Evolutionary conservation across 1,140 invertebrate genomes (phyloP).

Genomic region (Macrotrachela quadricornifera): DNA sequence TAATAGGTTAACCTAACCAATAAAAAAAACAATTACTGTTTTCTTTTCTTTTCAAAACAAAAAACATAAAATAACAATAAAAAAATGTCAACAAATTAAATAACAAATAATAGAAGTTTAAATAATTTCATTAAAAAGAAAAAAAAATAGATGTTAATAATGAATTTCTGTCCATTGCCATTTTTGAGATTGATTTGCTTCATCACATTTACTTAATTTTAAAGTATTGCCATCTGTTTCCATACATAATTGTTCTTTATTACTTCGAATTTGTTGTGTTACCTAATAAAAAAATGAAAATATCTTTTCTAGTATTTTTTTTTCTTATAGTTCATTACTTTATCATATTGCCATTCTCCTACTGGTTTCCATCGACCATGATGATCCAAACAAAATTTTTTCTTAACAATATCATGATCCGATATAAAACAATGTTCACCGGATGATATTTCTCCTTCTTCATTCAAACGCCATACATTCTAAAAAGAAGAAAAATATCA

Average conservation of each 20-base stretch:
- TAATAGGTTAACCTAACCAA: too few relatives aligned
- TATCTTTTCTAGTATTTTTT: background rate
- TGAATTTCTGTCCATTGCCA: slow-evolving; percentile 9
- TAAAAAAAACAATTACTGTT: too few relatives aligned
- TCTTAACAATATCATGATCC: slow-evolving; percentile 6
- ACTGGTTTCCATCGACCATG: slow-evolving; percentile 5
- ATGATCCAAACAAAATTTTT: slow-evolving; percentile 9
- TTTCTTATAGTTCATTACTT: background rate
- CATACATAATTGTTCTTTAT: slow-evolving; percentile 7
- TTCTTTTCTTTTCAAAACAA: too few relatives aligned
- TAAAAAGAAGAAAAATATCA: background rate
- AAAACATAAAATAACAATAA: background rate
- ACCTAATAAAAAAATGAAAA: background rate
- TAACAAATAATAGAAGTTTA: too few relatives aligned
- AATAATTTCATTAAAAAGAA: too few relatives aligned
- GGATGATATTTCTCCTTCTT: slow-evolving; percentile 7
- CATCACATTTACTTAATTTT: slow-evolving; percentile 1
- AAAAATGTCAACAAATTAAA: too few relatives aligned
- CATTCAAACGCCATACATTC: slow-evolving; percentile 5
- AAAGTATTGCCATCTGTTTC: background rate
- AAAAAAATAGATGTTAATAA: background rate
- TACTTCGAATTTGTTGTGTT: slow-evolving; percentile 2
- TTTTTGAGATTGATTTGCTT: slow-evolving; percentile 1
- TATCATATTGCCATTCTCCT: slow-evolving; percentile 5
- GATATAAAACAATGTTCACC: slow-evolving; percentile 9